Conservation (phyloP, 2,888 invertebrate species). For the Eustalomyia histrio region DNA sequence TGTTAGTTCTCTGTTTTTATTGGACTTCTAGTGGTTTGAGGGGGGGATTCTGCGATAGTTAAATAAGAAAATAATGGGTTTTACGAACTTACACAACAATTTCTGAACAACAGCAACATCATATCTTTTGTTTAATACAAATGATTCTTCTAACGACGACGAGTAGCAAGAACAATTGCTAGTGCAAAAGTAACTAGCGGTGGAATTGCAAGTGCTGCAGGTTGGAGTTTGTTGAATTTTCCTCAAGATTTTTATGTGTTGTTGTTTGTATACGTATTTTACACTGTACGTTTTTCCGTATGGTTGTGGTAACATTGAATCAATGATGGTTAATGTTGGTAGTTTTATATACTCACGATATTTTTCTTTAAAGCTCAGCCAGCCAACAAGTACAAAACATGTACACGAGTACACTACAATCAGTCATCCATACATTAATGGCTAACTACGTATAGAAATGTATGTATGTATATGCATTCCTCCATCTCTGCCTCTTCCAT, state of each 20-base stretch:
- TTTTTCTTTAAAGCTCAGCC: constrained; percentile 13
- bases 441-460: constrained; percentile 13
- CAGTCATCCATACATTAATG: constrained; percentile 56
- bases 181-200: not conserved
- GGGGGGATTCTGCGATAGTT: not conserved
- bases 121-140: constrained; percentile 31
- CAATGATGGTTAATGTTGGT: constrained; percentile 22
- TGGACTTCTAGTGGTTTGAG: not conserved
- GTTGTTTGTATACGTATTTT: constrained; percentile 7
- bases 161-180: constrained; percentile 2
- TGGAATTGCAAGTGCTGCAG: not conserved
- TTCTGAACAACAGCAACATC: constrained; percentile 50
- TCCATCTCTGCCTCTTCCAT: not conserved
- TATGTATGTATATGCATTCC: not conserved
- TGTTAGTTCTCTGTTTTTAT: not conserved
- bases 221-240: constrained; percentile 17
- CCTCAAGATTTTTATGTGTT: constrained; percentile 27
- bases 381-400: constrained; percentile 35
- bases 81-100: constrained; percentile 64
- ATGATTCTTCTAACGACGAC: constrained; percentile 12
- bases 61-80: constrained; percentile 4
- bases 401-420: constrained; percentile 43
- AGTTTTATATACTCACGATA: constrained; percentile 54
- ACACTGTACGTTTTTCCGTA: constrained; percentile 16
- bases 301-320: constrained; percentile 55